These are phyloP conservation scores for Andricus grossulariae DNA, from an alignment of 1,140 invertebrate species.

Conservation along the genomic window DNA sequence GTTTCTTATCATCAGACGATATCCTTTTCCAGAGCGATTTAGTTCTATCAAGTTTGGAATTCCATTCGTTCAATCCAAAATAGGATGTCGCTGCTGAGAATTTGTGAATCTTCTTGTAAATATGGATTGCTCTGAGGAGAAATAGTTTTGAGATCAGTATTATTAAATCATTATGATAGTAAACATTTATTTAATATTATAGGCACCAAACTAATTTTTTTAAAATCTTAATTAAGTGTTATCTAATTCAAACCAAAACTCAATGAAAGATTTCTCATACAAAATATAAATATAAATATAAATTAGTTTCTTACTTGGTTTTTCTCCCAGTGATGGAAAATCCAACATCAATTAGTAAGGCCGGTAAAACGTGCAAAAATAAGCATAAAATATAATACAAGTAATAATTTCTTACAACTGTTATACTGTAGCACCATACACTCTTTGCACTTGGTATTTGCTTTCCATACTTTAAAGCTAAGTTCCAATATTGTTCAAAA, in stretches of 20 bases:
- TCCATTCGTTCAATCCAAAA: slow-evolving; percentile 79
- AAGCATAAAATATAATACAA: slow-evolving; percentile 74
- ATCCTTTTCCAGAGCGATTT: slow-evolving; percentile 74
- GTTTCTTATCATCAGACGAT: slow-evolving; percentile 73
- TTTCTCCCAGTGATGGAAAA: slow-evolving; percentile 76
- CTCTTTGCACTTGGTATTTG: slow-evolving; percentile 69
- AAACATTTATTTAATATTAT: too few relatives aligned
- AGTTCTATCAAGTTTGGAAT: slow-evolving; percentile 77
- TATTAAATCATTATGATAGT: not conserved
- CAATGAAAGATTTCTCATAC: too few relatives aligned
- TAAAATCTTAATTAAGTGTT: too few relatives aligned
- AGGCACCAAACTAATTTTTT: too few relatives aligned
- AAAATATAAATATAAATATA: too few relatives aligned
- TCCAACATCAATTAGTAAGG: slow-evolving; percentile 77
- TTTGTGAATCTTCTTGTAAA: slow-evolving; percentile 79
- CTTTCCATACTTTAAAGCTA: slow-evolving; percentile 69
- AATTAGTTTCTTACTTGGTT: slow-evolving; percentile 72
- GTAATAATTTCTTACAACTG: slow-evolving; percentile 66
- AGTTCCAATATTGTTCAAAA: slow-evolving; percentile 74
- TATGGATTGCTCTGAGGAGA: slow-evolving; percentile 75
- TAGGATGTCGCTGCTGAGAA: slow-evolving; percentile 77
- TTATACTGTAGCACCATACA: slow-evolving; percentile 77
- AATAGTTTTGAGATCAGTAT: not conserved
- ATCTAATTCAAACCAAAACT: too few relatives aligned
- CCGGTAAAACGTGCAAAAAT: slow-evolving; percentile 79